These are phyloP conservation scores for Eleginops maclovinus DNA, from an alignment of 2,113 vertebrate species.

Conservation along the genomic window DNA sequence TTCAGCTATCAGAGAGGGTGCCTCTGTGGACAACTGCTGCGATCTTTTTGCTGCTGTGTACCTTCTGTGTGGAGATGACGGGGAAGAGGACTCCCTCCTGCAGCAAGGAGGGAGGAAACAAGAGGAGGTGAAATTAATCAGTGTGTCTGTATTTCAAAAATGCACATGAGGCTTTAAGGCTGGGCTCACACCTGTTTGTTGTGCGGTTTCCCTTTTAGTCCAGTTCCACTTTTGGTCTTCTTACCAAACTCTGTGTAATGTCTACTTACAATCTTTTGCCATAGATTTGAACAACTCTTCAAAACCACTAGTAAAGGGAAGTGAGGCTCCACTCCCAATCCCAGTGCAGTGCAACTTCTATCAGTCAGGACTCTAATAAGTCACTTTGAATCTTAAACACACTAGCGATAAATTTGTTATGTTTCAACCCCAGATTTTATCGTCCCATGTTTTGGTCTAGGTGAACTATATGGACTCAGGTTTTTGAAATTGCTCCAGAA, in stretches of 20 bases:
- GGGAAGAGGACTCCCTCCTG: slow-evolving; percentile 40
- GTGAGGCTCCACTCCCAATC: too few relatives aligned
- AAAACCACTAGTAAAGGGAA: neutral
- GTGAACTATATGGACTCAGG: too few relatives aligned
- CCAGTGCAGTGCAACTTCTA: too few relatives aligned
- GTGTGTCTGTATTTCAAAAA: neutral
- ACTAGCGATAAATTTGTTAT: neutral
- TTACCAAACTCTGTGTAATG: neutral
- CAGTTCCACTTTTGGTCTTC: neutral
- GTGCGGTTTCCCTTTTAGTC: neutral
- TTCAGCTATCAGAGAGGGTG: slow-evolving; percentile 86
- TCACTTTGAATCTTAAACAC: neutral
- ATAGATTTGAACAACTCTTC: neutral
- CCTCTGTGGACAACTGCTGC: slow-evolving; percentile 93
- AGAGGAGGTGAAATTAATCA: slow-evolving; percentile 70
- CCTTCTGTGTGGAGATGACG: slow-evolving; percentile 70
- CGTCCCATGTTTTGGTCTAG: too few relatives aligned
- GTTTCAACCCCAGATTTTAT: too few relatives aligned
- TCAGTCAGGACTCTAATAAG: neutral
- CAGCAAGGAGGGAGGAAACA: slow-evolving; percentile 30
- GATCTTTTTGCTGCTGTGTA: slow-evolving; percentile 88
- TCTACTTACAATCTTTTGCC: neutral
- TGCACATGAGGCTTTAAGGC: neutral
- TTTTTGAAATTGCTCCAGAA: too few relatives aligned
- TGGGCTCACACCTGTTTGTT: neutral